Percentiles rank a stretch among this genome's conserved stretches.
These are phyloP conservation scores for Gymnopithys bicolor DNA, from an alignment of 2,797 vertebrate genomes.

Conservation along the genomic window DNA sequence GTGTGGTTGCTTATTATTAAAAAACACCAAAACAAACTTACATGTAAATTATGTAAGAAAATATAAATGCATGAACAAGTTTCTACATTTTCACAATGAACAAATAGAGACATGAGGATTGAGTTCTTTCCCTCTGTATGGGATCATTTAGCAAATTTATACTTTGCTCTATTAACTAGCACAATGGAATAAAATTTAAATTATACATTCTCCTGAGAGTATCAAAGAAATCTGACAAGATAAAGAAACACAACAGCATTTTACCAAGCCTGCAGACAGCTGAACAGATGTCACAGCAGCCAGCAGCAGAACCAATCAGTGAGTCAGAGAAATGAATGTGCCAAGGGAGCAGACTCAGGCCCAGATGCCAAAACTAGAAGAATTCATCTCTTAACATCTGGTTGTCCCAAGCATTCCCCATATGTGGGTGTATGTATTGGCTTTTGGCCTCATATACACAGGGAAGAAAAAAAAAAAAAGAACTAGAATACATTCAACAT, in stretches of 20 bases:
- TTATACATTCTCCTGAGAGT: background rate
- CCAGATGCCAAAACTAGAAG: slow-evolving; percentile 45
- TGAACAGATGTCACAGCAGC: slow-evolving; percentile 63
- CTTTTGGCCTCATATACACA: slow-evolving; percentile 3
- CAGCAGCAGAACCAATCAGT: slow-evolving; percentile 54
- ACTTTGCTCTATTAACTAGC: background rate
- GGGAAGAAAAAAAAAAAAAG: background rate
- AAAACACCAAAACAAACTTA: background rate
- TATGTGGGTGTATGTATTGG: slow-evolving; percentile 20
- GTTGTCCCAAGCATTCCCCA: slow-evolving; percentile 38
- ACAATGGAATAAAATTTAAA: background rate
- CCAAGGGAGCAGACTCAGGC: slow-evolving; percentile 20
- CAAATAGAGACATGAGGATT: background rate
- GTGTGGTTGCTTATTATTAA: background rate
- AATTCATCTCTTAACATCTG: slow-evolving; percentile 66
- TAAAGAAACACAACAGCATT: slow-evolving; percentile 43
- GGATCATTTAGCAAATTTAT: background rate
- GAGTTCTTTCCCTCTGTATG: background rate
- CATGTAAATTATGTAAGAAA: background rate
- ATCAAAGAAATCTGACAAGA: slow-evolving; percentile 23
- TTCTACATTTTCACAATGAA: background rate
- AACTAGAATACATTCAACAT: background rate
- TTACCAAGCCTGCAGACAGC: slow-evolving; percentile 38
- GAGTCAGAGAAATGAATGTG: slow-evolving; percentile 31
- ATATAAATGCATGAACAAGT: background rate